Evolutionary conservation across 2,888 invertebrate genomes (phyloP), one percentile per base, ranked within the genome.

Genomic region (Halocaridina rubra): DNA sequence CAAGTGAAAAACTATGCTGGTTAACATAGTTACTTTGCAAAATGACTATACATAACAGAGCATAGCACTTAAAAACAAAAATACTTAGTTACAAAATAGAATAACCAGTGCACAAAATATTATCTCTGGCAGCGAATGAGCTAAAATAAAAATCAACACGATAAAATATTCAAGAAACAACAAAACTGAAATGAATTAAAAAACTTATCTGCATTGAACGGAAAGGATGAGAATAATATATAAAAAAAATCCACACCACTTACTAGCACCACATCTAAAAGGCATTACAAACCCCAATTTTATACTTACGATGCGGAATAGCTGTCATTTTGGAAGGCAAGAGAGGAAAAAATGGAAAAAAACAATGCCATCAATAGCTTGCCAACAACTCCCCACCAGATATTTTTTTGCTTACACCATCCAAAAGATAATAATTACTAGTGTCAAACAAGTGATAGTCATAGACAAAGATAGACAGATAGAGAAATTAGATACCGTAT

Each of bases 351-450:
- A 86, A 86, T 74, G 81, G 81, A 81, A 86, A n/a, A n/a, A n/a
- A n/a, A 81, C 74, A 81, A 74, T 81, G 86, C 81, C 86, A 81
- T 86, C 86, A 86, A 86, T 86, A 86, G 82, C 82, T 71, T 84
- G 82, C 72, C 78, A 72, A 84, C 82, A 84, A 30, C 53, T n/a
- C 77, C 76, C 78, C 78, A 61, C 57, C 72, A 72, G 67, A 84
- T n/a, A 78, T 84, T 29, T n/a, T n/a, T n/a, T n/a, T 78, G 61
- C 72, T 78, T 78, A 84, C 78, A 84, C 82, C 82, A 81, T 81
- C 69, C 76, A 84, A 78, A 77, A 84, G 77, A 78, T 81, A 69
- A 57, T 84, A n/a, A n/a, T n/a, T n/a, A n/a, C n/a, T n/a, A n/a
- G 13, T 19, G 7, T 19, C 19, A 57, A 13, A 57, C 5, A 69